Evolutionary conservation across 2,797 vertebrate genomes (phyloP), one percentile per base, ranked within the genome.

Genomic region (Luscinia megarhynchos): DNA sequence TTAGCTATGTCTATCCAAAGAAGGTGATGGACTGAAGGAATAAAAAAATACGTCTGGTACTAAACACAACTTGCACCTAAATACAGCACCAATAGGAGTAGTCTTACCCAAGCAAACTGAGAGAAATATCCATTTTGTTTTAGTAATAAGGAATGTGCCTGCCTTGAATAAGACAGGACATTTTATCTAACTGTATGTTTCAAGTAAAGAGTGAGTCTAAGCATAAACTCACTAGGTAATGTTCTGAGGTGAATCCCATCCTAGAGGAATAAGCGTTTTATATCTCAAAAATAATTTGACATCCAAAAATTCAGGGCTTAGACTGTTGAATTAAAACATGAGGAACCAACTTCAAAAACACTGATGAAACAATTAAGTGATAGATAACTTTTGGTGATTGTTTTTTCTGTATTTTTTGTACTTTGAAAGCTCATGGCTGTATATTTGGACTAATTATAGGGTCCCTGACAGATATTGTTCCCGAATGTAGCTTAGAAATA

Each of bases 31-130:
- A 85, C 36, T 18, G 21, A 83, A 50, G 13, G 19, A 85, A 72
- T 50, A 26, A 59, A 61, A 24, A 68, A 74, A 53, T 7, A 32
- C 0, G 0, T 59, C 15, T 50, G 5, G 2, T 64, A 38, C 22
- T 76, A 70, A 83, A 57, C 8, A 32, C 2, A 87, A 53, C 48
- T 79, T 89, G 10, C 15, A 12, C 89, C 24, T 87, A 55, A 51
- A 89, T 40, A 63, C 7, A 50, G 5, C 15, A n/a, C 40, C 57
- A 11, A 54, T 62, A 24, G 23, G 13, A 55, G 18, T 70, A 84
- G 46, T 19, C 20, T 61, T 76, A 34, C 6, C 4, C 9, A 36
- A 51, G 40, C 12, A 67, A 59, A 67, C 27, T 34, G 26, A 64
- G 53, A 2, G 45, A 86, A 80, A 57, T 27, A 74, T 30, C 26